Evolutionary conservation across 1,140 invertebrate species (phyloP), one percentile per base, ranked within the genome.

Genomic region (Forficula auricularia): DNA sequence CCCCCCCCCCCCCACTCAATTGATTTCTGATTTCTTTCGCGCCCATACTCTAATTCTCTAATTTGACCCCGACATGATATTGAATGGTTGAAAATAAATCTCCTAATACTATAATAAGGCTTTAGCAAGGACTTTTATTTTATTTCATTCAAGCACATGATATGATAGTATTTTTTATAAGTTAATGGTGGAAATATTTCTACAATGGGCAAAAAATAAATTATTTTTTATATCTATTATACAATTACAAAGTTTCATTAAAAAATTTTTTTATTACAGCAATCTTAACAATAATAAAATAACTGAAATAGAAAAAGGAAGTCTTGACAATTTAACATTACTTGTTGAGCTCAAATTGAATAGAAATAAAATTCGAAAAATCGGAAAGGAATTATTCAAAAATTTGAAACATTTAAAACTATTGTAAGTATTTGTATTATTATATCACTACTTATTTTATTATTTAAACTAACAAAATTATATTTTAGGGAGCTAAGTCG

Each of bases 231-330:
- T 33, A 42, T 41, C 51, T 16, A 13, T 37, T 34, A 7, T 22
- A 34, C n/a, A 35, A 33, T 10, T 39, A n/a, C 22, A 22, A 22
- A 13, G 14, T 33, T 0, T 19, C 19, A n/a, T 18, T 45, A 38
- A 48, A 61, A 31, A 60, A 35, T 43, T 44, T 48, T 53, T 40
- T 53, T 48, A 52, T 65, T 57, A 35, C 54, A 81, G 71, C 53
- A 77, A 79, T 58, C 60, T 90, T 47, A 86, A 79, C 55, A 73
- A 65, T 50, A 90, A 89, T 65, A 68, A 71, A 42, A 77, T 91
- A 43, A 63, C 63, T 42, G 57, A 61, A 9, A 70, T 91, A 20
- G 70, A 79, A 52, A 68, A 70, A 46, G 68, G 71, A 33, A 70
- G 72, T 39, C 74, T 90, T 47, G 69, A 74, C 48, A 76, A 78